Percentiles rank a stretch among this genome's conserved stretches.
phyloP scores from a whole-genome alignment of 2,113 vertebrate species.

The Erythrocebus patas region DNA sequence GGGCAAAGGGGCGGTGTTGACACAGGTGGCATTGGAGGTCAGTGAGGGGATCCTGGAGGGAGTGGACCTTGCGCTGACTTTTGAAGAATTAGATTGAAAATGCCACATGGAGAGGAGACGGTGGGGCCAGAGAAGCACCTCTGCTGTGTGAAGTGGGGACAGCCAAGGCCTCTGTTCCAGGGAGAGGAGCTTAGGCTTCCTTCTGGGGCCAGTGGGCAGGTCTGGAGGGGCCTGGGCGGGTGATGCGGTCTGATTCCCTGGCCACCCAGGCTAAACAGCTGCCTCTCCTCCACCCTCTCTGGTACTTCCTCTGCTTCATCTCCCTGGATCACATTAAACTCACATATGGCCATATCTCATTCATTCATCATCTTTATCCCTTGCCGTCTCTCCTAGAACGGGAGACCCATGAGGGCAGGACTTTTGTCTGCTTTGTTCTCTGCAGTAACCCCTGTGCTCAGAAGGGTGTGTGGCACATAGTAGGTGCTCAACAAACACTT shows the following conservation, averaged over 20 bases:
- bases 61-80: not conserved
- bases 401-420: not conserved
- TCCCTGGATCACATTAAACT: too few relatives aligned
- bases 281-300: not conserved
- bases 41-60: not conserved
- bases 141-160: too few relatives aligned
- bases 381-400: not conserved
- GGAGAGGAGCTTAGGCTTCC: not conserved
- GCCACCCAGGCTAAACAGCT: too few relatives aligned
- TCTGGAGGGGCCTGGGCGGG: not conserved
- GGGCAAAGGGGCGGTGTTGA: not conserved
- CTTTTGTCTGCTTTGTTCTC: not conserved
- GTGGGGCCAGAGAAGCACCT: too few relatives aligned
- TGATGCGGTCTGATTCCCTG: not conserved
- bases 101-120: not conserved
- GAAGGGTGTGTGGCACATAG: not conserved
- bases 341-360: too few relatives aligned
- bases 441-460: not conserved
- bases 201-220: not conserved
- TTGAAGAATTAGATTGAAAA: not conserved
- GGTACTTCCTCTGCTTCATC: not conserved
- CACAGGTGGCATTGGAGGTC: not conserved
- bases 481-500: not conserved
- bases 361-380: not conserved
- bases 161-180: too few relatives aligned